A percentile compares a stretch with the other conserved stretches of the same genome.
Conservation (phyloP, 2,113 vertebrate species). For the Rhadina sibilatrix region DNA sequence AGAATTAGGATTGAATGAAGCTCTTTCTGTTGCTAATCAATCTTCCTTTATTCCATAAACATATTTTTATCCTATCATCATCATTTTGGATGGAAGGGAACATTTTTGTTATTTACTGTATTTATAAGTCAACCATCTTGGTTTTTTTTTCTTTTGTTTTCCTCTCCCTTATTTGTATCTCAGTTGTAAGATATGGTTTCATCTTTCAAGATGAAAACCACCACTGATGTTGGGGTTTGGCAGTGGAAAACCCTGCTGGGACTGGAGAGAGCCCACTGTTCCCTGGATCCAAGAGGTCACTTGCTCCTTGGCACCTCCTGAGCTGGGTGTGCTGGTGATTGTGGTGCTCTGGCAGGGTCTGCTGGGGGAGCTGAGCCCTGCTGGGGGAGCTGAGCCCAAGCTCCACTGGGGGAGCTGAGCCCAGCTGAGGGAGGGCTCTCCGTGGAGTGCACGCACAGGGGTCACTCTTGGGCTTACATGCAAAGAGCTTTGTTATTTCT, state of each 20-base stretch:
- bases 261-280: neutral
- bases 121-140: neutral
- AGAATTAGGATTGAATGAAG: neutral
- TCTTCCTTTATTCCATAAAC: neutral
- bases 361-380: neutral
- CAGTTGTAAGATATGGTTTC: neutral
- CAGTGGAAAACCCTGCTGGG: neutral
- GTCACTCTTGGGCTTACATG: accelerated
- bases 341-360: neutral
- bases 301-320: accelerated
- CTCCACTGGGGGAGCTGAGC: accelerated
- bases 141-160: neutral
- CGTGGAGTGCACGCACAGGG: accelerated
- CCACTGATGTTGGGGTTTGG: neutral
- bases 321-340: accelerated
- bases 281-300: accelerated
- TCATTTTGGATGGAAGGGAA: neutral
- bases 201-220: neutral
- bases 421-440: neutral
- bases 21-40: neutral
- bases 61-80: neutral
- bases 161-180: neutral
- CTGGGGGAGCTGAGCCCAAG: neutral
- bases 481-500: neutral
- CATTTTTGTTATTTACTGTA: neutral